These are phyloP conservation scores for Pangasius larnaudii DNA, from an alignment of 2,797 vertebrate species.

Conservation along the genomic window DNA sequence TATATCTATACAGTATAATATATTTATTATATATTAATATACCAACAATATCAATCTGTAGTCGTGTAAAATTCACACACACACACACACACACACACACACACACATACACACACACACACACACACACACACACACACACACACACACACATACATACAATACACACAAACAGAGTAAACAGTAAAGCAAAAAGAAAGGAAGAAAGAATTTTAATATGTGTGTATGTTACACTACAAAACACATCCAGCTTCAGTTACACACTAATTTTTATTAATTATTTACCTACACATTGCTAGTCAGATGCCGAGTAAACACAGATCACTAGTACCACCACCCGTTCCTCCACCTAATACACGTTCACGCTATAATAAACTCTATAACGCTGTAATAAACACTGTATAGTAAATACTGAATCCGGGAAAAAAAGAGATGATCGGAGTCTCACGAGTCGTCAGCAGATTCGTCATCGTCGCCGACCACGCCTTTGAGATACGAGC, in stretches of 20 bases:
- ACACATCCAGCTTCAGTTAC: neutral
- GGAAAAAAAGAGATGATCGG: neutral
- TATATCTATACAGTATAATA: neutral
- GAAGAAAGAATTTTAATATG: too few relatives aligned
- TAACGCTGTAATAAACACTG: conserved; percentile 20
- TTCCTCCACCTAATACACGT: neutral
- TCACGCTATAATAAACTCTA: neutral
- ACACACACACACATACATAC: neutral
- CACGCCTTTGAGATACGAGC: conserved; percentile 79
- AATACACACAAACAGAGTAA: neutral
- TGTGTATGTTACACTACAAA: neutral
- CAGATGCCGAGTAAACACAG: neutral
- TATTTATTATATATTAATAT: neutral
- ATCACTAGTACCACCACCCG: neutral
- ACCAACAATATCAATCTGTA: neutral
- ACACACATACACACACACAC: neutral
- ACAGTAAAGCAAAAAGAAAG: too few relatives aligned
- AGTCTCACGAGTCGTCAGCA: conserved; percentile 66
- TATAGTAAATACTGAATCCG: neutral
- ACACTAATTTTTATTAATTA: conserved; percentile 8
- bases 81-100: neutral
- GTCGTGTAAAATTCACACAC: too few relatives aligned
- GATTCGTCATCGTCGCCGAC: conserved; percentile 79
- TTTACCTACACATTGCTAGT: neutral
- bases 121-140: neutral